Conservation (phyloP, 2,113 vertebrate species). For the Tichodroma muraria region DNA sequence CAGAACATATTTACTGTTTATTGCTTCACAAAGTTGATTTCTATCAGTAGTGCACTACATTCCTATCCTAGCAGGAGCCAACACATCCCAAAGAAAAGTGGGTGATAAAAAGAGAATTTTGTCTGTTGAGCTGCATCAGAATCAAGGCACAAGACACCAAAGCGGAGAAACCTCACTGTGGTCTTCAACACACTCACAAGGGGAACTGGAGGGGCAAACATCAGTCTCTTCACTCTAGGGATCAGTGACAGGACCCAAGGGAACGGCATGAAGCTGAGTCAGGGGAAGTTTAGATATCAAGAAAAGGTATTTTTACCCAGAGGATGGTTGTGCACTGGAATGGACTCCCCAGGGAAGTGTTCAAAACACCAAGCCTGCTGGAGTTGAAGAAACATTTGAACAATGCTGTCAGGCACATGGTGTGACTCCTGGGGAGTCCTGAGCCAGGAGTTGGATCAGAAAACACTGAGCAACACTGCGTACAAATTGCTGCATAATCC, state of each 20-base stretch:
- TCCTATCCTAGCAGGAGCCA: not conserved
- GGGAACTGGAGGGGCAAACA: not conserved
- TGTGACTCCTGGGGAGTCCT: not conserved
- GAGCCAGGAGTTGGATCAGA: not conserved
- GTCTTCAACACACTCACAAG: not conserved
- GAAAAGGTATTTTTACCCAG: not conserved
- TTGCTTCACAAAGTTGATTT: not conserved
- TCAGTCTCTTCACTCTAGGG: not conserved
- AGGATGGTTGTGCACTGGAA: not conserved
- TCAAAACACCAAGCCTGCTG: not conserved
- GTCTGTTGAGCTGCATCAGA: not conserved
- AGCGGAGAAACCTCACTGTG: not conserved
- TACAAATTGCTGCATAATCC: not conserved
- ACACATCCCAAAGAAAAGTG: not conserved
- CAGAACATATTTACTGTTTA: not conserved
- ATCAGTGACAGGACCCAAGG: not conserved
- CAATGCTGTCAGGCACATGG: not conserved
- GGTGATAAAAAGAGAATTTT: not conserved
- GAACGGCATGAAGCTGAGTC: not conserved
- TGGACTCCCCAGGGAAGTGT: not conserved
- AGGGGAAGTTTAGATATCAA: not conserved
- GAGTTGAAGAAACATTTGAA: not conserved
- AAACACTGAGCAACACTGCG: accelerated
- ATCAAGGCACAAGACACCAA: not conserved
- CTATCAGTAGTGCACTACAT: not conserved